A percentile compares a stretch with the other conserved stretches of the same genome.
phyloP scores from a whole-genome alignment of 2,113 vertebrate species.

The Grantiella picta region DNA sequence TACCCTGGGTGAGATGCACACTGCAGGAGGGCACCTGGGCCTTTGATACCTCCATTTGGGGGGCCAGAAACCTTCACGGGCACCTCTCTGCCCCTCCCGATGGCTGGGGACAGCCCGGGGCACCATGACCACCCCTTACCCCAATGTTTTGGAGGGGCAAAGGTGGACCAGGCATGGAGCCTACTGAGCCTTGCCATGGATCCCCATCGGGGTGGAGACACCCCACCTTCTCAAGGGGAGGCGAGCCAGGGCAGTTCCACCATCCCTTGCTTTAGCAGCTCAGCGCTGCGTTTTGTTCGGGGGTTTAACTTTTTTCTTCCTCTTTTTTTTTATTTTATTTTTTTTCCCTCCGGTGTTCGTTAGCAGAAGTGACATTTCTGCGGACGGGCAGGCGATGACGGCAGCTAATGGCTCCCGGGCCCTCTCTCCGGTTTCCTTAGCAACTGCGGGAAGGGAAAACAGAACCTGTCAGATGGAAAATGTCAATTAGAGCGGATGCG shows the following conservation, averaged over 20 bases:
- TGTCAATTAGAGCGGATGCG: constrained; percentile 88
- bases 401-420: constrained; percentile 69
- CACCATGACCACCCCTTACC: rapidly evolving
- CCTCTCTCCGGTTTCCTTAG: constrained; percentile 81
- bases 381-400: constrained; percentile 67
- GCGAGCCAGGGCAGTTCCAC: rapidly evolving
- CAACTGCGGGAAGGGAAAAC: constrained; percentile 79
- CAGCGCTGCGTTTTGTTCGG: neutral
- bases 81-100: neutral
- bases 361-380: constrained; percentile 68
- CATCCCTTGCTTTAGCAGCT: neutral
- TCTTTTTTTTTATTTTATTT: neutral
- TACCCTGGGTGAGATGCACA: neutral
- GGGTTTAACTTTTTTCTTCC: neutral
- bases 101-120: rapidly evolving
- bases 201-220: rapidly evolving
- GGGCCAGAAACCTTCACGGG: rapidly evolving
- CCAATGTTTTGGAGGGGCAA: rapidly evolving
- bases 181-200: neutral
- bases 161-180: neutral
- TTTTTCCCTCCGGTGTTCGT: constrained; percentile 22
- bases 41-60: rapidly evolving
- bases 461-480: constrained; percentile 84
- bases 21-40: neutral
- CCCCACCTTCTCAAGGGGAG: rapidly evolving